Conservation (phyloP, 1,140 invertebrate species). For the Diorhabda elongata region DNA sequence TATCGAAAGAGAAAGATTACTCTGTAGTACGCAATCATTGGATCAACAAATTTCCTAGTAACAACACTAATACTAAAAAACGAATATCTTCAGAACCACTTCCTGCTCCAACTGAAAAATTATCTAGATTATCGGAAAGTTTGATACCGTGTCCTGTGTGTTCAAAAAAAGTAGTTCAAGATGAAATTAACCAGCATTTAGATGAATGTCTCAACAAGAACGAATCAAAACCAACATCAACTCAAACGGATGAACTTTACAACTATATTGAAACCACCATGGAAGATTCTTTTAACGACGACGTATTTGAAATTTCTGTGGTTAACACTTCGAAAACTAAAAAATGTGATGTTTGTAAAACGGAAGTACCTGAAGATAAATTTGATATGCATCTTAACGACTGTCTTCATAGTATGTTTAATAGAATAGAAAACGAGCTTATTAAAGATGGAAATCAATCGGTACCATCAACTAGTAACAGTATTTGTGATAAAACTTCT, state of each 20-base stretch:
- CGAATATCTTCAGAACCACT: slow-evolving; percentile 10
- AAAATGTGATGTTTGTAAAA: slow-evolving; percentile 55
- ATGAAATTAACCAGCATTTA: slow-evolving; percentile 55
- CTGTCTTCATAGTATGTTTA: slow-evolving; percentile 50
- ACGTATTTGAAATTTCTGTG: slow-evolving; percentile 23
- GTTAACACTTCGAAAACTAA: slow-evolving; percentile 26
- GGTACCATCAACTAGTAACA: not conserved
- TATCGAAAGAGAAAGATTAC: slow-evolving; percentile 33
- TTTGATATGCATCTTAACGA: slow-evolving; percentile 56
- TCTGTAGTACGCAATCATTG: slow-evolving; percentile 52
- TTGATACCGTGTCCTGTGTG: slow-evolving; percentile 59
- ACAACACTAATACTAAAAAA: slow-evolving; percentile 11
- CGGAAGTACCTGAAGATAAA: slow-evolving; percentile 39
- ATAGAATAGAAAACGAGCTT: slow-evolving; percentile 43
- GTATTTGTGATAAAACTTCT: not conserved
- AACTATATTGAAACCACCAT: slow-evolving; percentile 48
- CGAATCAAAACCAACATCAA: not conserved
- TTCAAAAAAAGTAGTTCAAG: slow-evolving; percentile 47
- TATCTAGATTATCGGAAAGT: slow-evolving; percentile 18
- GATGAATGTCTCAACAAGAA: slow-evolving; percentile 53
- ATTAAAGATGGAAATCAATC: slow-evolving; percentile 5
- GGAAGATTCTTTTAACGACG: slow-evolving; percentile 27
- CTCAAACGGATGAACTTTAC: no score
- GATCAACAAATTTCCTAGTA: slow-evolving; percentile 48
- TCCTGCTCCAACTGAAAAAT: slow-evolving; percentile 21